Conservation (phyloP, 2,113 vertebrate species). For the Myrmecophaga tridactyla region DNA sequence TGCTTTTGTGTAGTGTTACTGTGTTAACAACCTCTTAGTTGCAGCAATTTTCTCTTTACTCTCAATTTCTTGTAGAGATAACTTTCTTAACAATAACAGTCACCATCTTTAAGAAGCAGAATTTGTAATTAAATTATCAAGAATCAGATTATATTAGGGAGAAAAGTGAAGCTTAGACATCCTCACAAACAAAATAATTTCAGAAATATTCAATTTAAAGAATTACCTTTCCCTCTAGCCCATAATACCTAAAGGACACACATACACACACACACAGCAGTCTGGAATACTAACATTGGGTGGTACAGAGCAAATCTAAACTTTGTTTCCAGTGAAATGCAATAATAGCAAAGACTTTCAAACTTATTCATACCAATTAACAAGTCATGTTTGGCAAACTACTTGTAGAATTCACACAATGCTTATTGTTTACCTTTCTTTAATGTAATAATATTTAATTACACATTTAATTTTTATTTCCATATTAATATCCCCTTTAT, state of each 20-base stretch:
- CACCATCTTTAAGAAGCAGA: neutral
- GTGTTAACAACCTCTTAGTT: neutral
- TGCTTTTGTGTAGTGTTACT: neutral
- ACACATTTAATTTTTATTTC: neutral
- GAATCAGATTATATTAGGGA: neutral
- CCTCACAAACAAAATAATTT: neutral
- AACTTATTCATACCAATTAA: neutral
- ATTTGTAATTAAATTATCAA: neutral
- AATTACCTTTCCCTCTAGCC: neutral
- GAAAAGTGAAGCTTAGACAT: neutral
- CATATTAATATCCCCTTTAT: neutral
- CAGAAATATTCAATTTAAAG: constrained; percentile 3
- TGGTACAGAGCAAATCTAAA: neutral
- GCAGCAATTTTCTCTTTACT: neutral
- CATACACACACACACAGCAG: neutral
- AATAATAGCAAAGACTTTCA: neutral
- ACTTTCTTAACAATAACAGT: neutral
- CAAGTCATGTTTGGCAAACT: neutral
- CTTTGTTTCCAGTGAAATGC: neutral
- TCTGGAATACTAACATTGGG: neutral
- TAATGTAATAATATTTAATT: neutral
- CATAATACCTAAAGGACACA: neutral
- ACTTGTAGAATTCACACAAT: neutral
- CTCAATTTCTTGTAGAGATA: neutral
- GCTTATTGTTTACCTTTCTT: neutral